Base-by-base conservation (phyloP, 2,113 vertebrate genomes). In the Centropristis striata region DNA sequence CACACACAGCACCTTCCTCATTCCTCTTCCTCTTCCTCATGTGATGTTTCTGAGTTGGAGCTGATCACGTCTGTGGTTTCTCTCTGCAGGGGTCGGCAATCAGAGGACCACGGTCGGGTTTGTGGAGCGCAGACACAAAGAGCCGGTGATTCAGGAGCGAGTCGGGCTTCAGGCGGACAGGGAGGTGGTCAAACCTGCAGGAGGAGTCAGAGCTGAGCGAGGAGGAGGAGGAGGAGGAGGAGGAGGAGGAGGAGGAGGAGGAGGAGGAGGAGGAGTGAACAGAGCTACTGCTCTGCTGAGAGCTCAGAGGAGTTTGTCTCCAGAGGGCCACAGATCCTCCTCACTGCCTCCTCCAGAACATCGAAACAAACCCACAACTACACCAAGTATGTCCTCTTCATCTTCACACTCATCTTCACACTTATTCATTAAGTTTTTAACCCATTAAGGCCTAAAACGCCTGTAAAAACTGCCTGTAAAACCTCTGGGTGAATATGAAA, bases 311-410 rank as follows among this genome's bases (percentile, higher is more conserved):
- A 95, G 95, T 81, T 89, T 93, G 78, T 96, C 96, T 27, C 96
- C 96, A 2, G 94, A 93, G 16, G 87, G 66, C 90, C 61, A 97
- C 87, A 94, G 98, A 46, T 98, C 98, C 0, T 98, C 98, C 0
- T 99, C 98, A 44, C 93, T 98, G 54, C 98, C 98, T 59, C 97
- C 98, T 73, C 90, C 96, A 5, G 95, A 88, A 80, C 95, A 97
- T 39, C 95, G 95, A 71, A 71, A 90, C 41, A 91, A 27, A 4
- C 82, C 88, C 50, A 6, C 88, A 11, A 51, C 91, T 4, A 95
- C 95, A 47, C 97, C 97, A 69, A 96, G 98, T 99, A 95, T 81
- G 96, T 80, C 9, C 44, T 15, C 14, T 0, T 18, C 2, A 11
- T 4, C 15, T 5, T 23, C 20, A 13, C 47, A 61, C 47, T n/a